Evolutionary conservation across 2,113 vertebrate species (phyloP), one percentile per base, ranked within the genome.

Genomic region (Serinus canaria): DNA sequence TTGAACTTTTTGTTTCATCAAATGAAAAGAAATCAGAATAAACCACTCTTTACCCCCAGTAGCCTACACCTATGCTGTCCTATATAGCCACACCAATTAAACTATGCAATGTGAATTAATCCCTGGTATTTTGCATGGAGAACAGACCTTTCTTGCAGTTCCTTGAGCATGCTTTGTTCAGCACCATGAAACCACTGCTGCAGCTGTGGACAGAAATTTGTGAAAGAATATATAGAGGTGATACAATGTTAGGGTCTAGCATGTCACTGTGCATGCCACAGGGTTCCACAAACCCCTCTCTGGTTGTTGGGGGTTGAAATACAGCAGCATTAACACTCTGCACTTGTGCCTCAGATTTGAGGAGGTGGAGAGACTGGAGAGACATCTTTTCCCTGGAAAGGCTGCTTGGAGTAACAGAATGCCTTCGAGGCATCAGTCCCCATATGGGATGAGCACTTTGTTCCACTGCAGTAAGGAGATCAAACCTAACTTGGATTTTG

Each of bases 381-480:
- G 72, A 13, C 15, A 41, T 44, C 75, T 69, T 74, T 75, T 81
- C 55, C 53, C 64, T 93, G 63, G 58, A 62, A 92, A 93, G 37
- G 10, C 44, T 75, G 22, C 35, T 33, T 83, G 43, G 35, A 94
- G 64, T 44, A 82, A 81, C 4, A 33, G 28, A 52, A 85, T 80
- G 55, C 75, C 59, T 83, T 91, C 0, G 0, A 94, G 73, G 68
- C 60, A 90, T 60, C 73, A 75, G 75, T 30, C n/a, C 39, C n/a
- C 12, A 12, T 46, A 33, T 22, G 37, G 35, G 63, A 88, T 87
- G 79, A 95, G 62, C 49, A 81, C 43, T 92, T 94, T 87, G 25
- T 89, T 92, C 83, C 88, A 90, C 41, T 52, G 33, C 52, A 63
- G 62, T 56, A 78, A 81, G 86, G 41, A 49, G 14, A 92, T 68